A percentile compares a stretch with the other conserved stretches of the same genome.
Evolutionary conservation across 2,113 vertebrate genomes (phyloP).

Genomic region (Phaetusa simplex): DNA sequence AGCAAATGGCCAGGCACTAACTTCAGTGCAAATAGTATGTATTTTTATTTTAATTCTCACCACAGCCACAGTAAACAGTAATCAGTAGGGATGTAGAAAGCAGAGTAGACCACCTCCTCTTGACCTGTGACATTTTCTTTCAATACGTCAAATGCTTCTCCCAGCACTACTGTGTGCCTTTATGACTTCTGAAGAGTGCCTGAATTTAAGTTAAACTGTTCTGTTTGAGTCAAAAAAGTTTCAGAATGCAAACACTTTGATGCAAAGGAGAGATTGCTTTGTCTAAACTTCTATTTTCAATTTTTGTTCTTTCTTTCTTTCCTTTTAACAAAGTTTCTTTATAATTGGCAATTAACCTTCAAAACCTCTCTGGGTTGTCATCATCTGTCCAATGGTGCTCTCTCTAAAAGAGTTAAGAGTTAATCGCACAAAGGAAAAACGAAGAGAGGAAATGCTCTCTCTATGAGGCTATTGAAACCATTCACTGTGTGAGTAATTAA

Average conservation of each 20-base stretch:
- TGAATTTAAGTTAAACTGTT: conserved; percentile 12
- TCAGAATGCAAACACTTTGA: not conserved
- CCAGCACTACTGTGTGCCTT: not conserved
- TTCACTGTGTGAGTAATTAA: conserved; percentile 17
- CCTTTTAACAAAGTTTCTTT: not conserved
- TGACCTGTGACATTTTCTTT: conserved; percentile 23
- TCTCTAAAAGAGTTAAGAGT: not conserved
- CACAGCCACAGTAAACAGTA: not conserved
- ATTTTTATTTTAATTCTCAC: not conserved
- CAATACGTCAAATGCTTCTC: not conserved
- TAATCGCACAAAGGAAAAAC: not conserved
- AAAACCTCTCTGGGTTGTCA: not conserved
- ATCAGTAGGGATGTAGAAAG: not conserved
- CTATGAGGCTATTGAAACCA: not conserved
- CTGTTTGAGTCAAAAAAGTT: not conserved
- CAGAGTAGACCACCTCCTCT: not conserved
- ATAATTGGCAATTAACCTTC: conserved; percentile 59
- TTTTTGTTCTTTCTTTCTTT: not conserved
- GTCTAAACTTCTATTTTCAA: not conserved
- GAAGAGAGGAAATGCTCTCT: not conserved
- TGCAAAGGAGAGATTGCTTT: not conserved
- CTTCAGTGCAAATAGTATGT: not conserved
- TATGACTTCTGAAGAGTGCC: not conserved
- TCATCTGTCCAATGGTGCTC: not conserved
- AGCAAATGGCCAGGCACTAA: not conserved